Evolutionary conservation across 2,113 vertebrate species (phyloP).

Genomic region (Fregata magnificens): DNA sequence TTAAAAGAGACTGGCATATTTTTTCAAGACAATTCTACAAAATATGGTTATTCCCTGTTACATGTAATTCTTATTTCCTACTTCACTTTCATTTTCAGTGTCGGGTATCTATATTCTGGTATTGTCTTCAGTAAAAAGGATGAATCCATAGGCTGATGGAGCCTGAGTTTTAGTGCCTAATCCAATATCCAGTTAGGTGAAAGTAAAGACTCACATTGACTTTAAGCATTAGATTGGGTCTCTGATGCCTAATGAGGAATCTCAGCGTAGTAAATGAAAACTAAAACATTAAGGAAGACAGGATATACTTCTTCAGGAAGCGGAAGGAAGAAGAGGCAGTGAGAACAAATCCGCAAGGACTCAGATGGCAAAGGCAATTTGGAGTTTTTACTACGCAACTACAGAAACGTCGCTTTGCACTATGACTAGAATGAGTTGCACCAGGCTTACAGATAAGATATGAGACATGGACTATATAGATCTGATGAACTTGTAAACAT

Average conservation of each 20-base stretch:
- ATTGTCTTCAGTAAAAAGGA: not conserved
- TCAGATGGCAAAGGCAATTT: not conserved
- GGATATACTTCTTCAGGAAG: not conserved
- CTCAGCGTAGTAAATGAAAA: not conserved
- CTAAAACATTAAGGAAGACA: not conserved
- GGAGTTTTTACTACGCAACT: not conserved
- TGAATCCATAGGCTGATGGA: not conserved
- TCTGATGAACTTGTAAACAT: not conserved
- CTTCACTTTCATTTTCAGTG: not conserved
- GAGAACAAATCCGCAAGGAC: not conserved
- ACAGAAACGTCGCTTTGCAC: not conserved
- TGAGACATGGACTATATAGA: accelerated
- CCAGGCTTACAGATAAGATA: not conserved
- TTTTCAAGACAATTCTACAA: not conserved
- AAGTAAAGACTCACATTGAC: not conserved
- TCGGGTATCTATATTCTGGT: not conserved
- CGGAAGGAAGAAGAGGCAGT: not conserved
- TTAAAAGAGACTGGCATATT: not conserved
- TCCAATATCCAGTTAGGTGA: not conserved
- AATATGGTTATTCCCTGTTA: not conserved
- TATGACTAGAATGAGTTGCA: not conserved
- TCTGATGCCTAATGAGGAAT: not conserved
- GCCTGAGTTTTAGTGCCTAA: not conserved
- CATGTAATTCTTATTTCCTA: not conserved
- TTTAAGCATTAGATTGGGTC: not conserved